These are phyloP conservation scores for Acrobasis suavella DNA, from an alignment of 2,888 invertebrate genomes.

Conservation along the genomic window DNA sequence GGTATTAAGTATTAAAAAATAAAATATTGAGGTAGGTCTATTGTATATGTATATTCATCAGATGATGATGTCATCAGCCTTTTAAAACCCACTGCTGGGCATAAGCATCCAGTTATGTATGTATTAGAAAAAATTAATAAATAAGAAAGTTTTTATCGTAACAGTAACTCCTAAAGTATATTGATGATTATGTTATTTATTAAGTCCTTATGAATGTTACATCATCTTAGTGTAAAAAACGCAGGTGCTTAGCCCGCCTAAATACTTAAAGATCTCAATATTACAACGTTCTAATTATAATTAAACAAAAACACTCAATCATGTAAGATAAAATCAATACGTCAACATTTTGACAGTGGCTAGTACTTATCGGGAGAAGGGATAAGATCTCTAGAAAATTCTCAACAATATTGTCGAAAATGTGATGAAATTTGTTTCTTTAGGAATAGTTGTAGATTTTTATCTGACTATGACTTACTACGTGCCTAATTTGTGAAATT, in stretches of 20 bases:
- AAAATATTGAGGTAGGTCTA: too few relatives aligned
- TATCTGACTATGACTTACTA: not conserved
- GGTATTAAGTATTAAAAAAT: too few relatives aligned
- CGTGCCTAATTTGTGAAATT: not conserved
- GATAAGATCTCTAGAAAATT: conserved; percentile 25
- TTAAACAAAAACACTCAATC: conserved; percentile 61
- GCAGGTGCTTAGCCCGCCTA: conserved; percentile 31
- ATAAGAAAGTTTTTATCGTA: too few relatives aligned
- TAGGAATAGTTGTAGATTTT: conserved; percentile 3
- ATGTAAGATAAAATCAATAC: conserved; percentile 57
- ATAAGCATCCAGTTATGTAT: too few relatives aligned
- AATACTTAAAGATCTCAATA: conserved; percentile 48
- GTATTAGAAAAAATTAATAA: too few relatives aligned
- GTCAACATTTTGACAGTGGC: conserved; percentile 50
- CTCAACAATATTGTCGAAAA: not conserved
- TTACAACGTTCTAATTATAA: conserved; percentile 54
- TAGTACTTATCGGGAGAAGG: conserved; percentile 42
- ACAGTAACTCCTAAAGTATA: too few relatives aligned
- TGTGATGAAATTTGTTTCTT: not conserved
- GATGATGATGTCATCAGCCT: too few relatives aligned
- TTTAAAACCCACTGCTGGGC: too few relatives aligned
- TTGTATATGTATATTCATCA: too few relatives aligned
- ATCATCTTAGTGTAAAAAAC: conserved; percentile 16
- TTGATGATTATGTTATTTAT: too few relatives aligned
- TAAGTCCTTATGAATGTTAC: too few relatives aligned